Base-by-base conservation (phyloP, 2,888 invertebrate species). In the Heliconius cydno region DNA sequence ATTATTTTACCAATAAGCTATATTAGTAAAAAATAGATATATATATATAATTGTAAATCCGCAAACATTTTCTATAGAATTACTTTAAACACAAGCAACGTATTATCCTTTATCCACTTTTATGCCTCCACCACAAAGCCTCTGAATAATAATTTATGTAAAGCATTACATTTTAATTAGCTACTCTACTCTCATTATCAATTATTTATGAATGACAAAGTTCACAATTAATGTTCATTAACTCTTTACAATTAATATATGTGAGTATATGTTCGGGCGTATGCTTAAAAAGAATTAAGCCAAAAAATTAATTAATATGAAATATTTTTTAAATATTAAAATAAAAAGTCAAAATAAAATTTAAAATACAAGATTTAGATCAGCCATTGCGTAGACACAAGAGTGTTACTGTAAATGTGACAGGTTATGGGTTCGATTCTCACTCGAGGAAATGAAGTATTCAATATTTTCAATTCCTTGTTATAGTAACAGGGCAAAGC, bases 201-300 rank as follows among this genome's bases (percentile, higher is more conserved):
- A n/a, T 73, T 73, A 73, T 73, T 73, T 73, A 73, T 73, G 34
- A 73, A 60, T 60, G 34, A 73, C 34, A 73, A 60, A 34, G 73
- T 57, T 38, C 15, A n/a, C 30, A 60, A 60, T 34, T n/a, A 60
- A 57, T n/a, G 34, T 46, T 70, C 25, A 46, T 70, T 41, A 46
- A 9, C 25, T 70, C 25, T 46, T 46, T 9, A 41, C 41, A 70
- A 28, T 41, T 41, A 25, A 57, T 57, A 22, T 57, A 30, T 30
- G 22, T 72, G 28, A 46, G 15, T 46, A 46, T 72, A 46, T 41
- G n/a, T 22, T 30, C 28, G 28, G 3, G 6, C 46, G 19, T 15
- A 19, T 19, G 46, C 19, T 46, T 46, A 46, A 19, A 52, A 52
- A 19, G 6, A 52, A 52, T 52, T 52, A 52, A 52, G 19, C 46